phyloP scores from a whole-genome alignment of 2,797 vertebrate species.

The Oreortyx pictus region DNA sequence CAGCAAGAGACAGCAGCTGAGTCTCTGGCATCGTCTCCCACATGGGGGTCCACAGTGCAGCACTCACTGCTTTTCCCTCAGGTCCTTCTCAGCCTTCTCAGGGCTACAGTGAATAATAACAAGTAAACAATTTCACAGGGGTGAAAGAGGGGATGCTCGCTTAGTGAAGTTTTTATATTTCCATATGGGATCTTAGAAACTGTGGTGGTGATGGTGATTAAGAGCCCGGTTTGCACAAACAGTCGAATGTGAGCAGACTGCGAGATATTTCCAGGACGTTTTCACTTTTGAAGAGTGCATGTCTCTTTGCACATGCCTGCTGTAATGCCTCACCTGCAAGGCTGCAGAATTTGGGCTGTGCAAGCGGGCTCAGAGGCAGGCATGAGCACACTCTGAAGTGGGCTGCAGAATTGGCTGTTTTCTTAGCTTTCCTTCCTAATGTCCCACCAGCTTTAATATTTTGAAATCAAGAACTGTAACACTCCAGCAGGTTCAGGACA shows the following conservation, averaged over 20 bases:
- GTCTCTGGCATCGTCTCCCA: background rate
- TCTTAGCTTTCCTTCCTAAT: background rate
- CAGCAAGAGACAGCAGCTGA: background rate
- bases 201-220: background rate
- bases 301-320: background rate
- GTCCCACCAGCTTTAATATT: background rate
- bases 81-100: background rate
- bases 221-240: background rate
- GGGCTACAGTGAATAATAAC: background rate
- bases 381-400: background rate
- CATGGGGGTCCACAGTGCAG: background rate
- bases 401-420: background rate
- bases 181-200: background rate
- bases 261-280: background rate
- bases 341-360: background rate
- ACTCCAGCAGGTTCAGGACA: background rate
- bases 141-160: background rate
- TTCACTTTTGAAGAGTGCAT: background rate
- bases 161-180: background rate
- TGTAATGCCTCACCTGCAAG: accelerated
- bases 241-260: background rate
- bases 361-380: accelerated
- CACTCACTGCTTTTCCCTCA: background rate
- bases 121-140: background rate
- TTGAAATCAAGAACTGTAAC: background rate